Evolutionary conservation across 2,797 vertebrate species (phyloP).

Genomic region (Lacerta viridis): DNA sequence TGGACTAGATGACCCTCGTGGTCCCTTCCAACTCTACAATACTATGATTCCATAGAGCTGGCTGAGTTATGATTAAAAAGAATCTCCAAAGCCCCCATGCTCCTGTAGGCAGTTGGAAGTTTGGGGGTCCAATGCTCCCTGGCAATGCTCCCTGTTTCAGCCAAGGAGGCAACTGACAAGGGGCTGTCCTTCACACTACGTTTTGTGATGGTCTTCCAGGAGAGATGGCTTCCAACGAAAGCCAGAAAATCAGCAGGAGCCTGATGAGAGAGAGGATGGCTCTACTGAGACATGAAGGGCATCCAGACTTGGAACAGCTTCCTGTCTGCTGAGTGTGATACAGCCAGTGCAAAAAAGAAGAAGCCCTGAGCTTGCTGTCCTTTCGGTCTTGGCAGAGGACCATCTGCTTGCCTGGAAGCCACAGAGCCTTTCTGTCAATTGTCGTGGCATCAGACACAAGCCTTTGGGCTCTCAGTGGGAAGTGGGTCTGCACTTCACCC

Average conservation of each 20-base stretch:
- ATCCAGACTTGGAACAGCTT: background rate
- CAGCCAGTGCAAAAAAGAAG: background rate
- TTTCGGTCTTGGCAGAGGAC: background rate
- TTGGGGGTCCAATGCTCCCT: too few relatives aligned
- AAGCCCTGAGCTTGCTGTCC: too few relatives aligned
- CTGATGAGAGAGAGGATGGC: background rate
- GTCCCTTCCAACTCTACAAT: too few relatives aligned
- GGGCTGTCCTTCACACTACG: background rate
- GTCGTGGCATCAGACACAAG: background rate
- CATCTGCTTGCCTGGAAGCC: background rate
- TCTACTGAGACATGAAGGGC: background rate
- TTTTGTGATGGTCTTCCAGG: background rate
- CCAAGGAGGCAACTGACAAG: too few relatives aligned
- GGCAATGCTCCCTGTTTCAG: background rate
- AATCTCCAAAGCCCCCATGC: too few relatives aligned
- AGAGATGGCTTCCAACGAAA: background rate
- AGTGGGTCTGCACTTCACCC: background rate
- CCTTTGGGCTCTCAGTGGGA: too few relatives aligned
- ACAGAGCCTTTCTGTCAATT: background rate
- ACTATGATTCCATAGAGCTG: too few relatives aligned
- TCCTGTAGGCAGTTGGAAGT: too few relatives aligned
- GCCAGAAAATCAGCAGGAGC: too few relatives aligned
- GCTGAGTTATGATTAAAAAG: too few relatives aligned
- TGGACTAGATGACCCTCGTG: too few relatives aligned
- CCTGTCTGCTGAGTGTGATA: background rate